Evolutionary conservation across 1,140 invertebrate genomes (phyloP), one percentile per base, ranked within the genome.

Genomic region (Calycopis cecrops): DNA sequence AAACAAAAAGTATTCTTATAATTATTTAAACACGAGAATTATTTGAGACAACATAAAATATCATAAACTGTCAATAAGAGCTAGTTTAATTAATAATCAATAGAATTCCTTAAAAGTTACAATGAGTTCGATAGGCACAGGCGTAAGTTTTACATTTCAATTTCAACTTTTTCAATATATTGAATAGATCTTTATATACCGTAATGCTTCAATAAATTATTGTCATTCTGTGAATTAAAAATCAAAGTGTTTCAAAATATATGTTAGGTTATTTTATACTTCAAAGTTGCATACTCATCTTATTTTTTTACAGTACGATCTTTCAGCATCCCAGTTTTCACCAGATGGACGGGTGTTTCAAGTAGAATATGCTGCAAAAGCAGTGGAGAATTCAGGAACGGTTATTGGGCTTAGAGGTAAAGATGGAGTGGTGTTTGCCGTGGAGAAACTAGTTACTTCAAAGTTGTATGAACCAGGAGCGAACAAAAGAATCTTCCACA

Each of bases 281-380:
- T 53, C 44, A 66, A 67, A 67, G 57, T 58, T 73, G 58, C 58
- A 59, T 71, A 67, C 55, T 77, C 78, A 80, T 72, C 54, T 61
- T 50, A 28, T 71, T 79, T 83, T 57, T 69, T 91, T 92, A 18
- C 81, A 98, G 96, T 99, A 99, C 85, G 99, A 99, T 92, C 90
- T 99, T 65, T 99, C 98, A 59, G 98, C 98, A 9, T 99, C 99
- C 12, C 99, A 99, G 90, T 99, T 99, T 90, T 99, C 98, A 9
- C 98, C 99, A 9, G 99, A 99, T 88, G 99, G 99, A 11, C 89
- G 97, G 71, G 97, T 99, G 48, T 99, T 99, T 89, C 98, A 99
- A 93, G 97, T 99, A 0, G 99, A 99, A 91, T 99, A 99, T 90
- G 99, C 99, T 18, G 94, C 96, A 51, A 99, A 99, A 89, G 99